These are phyloP conservation scores for Phaethornis superciliosus DNA, from an alignment of 2,113 vertebrate species.

Conservation along the genomic window DNA sequence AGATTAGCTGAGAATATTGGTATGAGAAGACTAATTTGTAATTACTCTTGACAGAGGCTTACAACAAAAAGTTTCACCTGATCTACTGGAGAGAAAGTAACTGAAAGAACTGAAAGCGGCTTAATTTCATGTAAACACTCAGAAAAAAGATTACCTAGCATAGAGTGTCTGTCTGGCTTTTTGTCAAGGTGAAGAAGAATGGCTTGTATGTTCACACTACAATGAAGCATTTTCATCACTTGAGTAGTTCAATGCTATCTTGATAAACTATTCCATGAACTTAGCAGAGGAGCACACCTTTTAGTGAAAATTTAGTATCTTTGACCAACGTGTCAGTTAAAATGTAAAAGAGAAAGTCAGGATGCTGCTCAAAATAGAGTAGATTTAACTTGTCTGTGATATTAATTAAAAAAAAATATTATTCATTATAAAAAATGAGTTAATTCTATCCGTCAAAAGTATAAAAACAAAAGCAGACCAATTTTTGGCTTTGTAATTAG, in stretches of 20 bases:
- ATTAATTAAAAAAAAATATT: neutral
- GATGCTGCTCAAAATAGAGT: neutral
- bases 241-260: neutral
- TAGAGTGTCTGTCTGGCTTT: neutral
- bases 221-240: neutral
- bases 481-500: neutral
- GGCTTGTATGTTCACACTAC: neutral
- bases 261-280: neutral
- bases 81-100: neutral
- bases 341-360: neutral
- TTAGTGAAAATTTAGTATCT: neutral
- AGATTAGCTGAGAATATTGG: neutral
- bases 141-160: neutral
- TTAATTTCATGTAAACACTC: neutral
- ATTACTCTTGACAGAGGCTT: neutral
- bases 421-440: neutral
- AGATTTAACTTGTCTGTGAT: neutral
- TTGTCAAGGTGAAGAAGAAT: neutral
- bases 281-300: neutral
- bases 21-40: neutral
- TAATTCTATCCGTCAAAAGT: neutral
- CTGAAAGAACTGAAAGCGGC: neutral
- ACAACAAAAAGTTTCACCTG: neutral
- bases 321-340: neutral
- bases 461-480: neutral